Conservation (phyloP, 1,140 invertebrate species). For the Augochlora pura region DNA sequence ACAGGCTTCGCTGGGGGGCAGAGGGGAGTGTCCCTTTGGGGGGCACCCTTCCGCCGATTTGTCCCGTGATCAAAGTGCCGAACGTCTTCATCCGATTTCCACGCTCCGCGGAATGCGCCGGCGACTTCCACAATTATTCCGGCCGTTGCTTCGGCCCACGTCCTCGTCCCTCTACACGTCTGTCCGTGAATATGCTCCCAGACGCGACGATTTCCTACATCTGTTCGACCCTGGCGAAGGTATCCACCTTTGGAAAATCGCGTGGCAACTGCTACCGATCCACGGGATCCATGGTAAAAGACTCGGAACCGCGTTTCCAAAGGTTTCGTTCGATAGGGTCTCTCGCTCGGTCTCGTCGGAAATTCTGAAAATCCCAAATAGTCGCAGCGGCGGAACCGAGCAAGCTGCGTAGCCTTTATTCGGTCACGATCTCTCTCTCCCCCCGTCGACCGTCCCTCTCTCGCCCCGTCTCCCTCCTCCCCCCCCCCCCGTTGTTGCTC, state of each 20-base stretch:
- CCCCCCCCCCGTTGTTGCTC: background rate
- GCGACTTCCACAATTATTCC: too few species aligned
- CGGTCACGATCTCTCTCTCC: slow-evolving; percentile 38
- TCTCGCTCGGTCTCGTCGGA: background rate
- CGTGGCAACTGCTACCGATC: too few species aligned
- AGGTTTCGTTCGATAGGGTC: background rate
- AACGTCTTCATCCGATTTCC: background rate
- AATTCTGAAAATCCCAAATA: slow-evolving; percentile 7
- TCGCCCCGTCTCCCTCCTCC: background rate
- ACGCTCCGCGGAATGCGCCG: too few species aligned
- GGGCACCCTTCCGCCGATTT: slow-evolving; percentile 33
- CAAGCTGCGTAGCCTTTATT: slow-evolving; percentile 10
- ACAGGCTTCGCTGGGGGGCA: background rate
- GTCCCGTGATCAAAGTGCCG: background rate
- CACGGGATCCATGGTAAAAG: too few species aligned
- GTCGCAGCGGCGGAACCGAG: slow-evolving; percentile 12
- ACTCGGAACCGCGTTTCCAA: too few species aligned
- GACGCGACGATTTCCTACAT: too few species aligned
- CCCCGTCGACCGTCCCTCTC: background rate
- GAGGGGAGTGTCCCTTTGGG: background rate
- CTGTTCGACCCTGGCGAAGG: too few species aligned
- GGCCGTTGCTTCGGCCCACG: too few species aligned
- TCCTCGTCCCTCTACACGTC: too few species aligned
- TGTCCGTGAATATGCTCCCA: too few species aligned
- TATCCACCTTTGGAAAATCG: too few species aligned